Conservation (phyloP, 1,140 invertebrate species). For the Aphelinus atriplicis region DNA sequence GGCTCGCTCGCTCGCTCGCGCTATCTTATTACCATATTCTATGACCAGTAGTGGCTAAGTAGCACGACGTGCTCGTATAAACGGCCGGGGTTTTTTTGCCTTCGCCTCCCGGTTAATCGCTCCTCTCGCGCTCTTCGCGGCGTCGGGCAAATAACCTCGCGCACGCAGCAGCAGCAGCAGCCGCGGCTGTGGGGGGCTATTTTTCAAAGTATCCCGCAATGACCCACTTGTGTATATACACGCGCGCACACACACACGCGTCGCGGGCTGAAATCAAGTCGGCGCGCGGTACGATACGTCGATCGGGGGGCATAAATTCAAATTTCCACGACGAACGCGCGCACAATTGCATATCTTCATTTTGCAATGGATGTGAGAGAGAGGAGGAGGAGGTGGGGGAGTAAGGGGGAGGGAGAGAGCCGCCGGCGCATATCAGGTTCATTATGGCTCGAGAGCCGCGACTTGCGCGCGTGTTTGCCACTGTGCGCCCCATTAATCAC, state of each 20-base stretch:
- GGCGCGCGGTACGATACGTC: too few relatives aligned
- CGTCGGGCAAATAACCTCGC: neutral
- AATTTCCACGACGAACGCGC: neutral
- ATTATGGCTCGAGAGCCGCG: slow-evolving; percentile 4
- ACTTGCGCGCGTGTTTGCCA: neutral
- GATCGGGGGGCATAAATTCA: slow-evolving; percentile 4
- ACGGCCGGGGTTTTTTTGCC: too few relatives aligned
- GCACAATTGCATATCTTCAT: slow-evolving; percentile 17
- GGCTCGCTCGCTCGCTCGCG: neutral
- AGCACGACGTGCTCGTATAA: too few relatives aligned
- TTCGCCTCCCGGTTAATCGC: too few relatives aligned
- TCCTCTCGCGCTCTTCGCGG: neutral
- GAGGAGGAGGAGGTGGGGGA: too few relatives aligned
- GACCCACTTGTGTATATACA: too few relatives aligned
- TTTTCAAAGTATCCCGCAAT: too few relatives aligned
- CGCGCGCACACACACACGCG: too few relatives aligned
- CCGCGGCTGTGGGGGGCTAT: too few relatives aligned
- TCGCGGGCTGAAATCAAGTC: too few relatives aligned
- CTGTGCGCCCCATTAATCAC: slow-evolving; percentile 5
- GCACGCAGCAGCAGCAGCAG: too few relatives aligned
- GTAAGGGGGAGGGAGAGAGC: neutral
- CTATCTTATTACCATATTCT: slow-evolving; percentile 2
- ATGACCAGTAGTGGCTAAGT: slow-evolving; percentile 21
- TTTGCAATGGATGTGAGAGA: neutral
- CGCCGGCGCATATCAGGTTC: slow-evolving; percentile 8